Base-by-base conservation (phyloP, 2,797 vertebrate species). In the Microchirus variegatus region DNA sequence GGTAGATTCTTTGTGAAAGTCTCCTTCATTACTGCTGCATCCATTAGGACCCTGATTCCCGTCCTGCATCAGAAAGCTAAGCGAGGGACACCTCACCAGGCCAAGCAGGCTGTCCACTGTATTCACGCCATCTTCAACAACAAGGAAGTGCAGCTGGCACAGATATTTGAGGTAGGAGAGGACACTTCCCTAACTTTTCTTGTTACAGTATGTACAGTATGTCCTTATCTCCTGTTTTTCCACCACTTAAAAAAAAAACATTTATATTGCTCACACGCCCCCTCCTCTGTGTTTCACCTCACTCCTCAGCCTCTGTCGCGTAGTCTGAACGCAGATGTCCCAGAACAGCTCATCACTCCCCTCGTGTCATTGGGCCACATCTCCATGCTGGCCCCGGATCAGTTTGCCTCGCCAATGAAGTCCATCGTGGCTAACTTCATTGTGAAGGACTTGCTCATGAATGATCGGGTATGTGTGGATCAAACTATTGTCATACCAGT, bases 331-430 rank as follows among this genome's bases (percentile, higher is more conserved):
- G 97, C 96, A 51, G 97, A 99, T 36, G 96, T 98, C 70, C 98
- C 98, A 13, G 98, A 99, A 75, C 97, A 99, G 83, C 95, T 99
- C 85, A 97, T 99, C 90, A 99, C 97, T 55, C 98, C 98, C 0
- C 92, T 99, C 3, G 97, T 99, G 69, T 98, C 97, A 22, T 76
- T 99, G 86, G 97, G 97, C 47, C 98, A 99, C 80, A 99, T 99
- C 87, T 97, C 98, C 65, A 98, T 99, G 97, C 91, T 99, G 89
- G 98, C 98, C 55, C 97, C 97, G 68, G 98, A 99, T 90, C 98
- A 99, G 80, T 99, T 99, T 88, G 98, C 98, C 46, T 98, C 97
- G 53, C 98, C 98, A 55, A 99, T 99, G 97, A 99, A 99, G 92
- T 98, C 97, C 68, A 97, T 99, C 19, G 98, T 99, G 75, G 98